A percentile compares a stretch with the other conserved stretches of the same genome.
These are phyloP conservation scores for Drepanosiphum platanoidis DNA, from an alignment of 2,888 invertebrate species.

Conservation along the genomic window DNA sequence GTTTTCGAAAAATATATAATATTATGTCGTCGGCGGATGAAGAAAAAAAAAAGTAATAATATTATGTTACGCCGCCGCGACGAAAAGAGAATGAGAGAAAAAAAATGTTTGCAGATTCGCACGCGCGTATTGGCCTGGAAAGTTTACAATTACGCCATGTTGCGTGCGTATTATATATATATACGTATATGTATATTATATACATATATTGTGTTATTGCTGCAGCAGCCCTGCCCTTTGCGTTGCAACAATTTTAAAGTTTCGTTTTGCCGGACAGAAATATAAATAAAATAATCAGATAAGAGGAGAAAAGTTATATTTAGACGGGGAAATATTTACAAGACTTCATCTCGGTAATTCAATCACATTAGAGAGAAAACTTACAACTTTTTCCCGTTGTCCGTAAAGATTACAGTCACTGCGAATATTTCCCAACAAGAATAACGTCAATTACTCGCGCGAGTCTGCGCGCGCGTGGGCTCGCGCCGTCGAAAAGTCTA, in stretches of 20 bases:
- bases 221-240: conserved; percentile 14
- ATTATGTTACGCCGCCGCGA: neutral
- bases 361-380: conserved; percentile 40
- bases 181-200: neutral
- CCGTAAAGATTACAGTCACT: conserved; percentile 3
- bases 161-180: neutral
- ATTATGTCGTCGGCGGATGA: too few species aligned
- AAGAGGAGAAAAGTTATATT: conserved; percentile 29
- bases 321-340: conserved; percentile 33
- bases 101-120: neutral
- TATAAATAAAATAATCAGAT: conserved; percentile 38
- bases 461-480: neutral
- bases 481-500: neutral
- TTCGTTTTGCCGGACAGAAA: conserved; percentile 13
- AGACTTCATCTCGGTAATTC: conserved; percentile 37
- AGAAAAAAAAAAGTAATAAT: neutral
- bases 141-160: neutral
- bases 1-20: too few species aligned
- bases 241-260: conserved; percentile 36
- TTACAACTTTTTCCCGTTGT: conserved; percentile 36
- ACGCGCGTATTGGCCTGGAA: neutral
- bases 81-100: neutral
- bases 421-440: conserved; percentile 17
- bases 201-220: too few species aligned
- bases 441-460: conserved; percentile 18